These are phyloP conservation scores for Epirrita christyi DNA, from an alignment of 2,888 invertebrate genomes.

Conservation along the genomic window DNA sequence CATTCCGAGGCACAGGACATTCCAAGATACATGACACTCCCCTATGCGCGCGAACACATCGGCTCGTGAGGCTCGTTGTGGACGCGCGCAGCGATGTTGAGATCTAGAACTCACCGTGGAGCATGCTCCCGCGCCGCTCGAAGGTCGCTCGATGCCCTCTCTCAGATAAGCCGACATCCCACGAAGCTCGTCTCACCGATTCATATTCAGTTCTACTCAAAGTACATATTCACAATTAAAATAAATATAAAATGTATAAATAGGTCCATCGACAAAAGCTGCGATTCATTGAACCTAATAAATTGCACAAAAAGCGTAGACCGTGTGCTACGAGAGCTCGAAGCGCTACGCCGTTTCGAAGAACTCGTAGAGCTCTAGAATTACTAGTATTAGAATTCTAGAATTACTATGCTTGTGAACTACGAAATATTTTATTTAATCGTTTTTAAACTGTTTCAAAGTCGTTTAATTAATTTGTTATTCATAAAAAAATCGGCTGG, in stretches of 20 bases:
- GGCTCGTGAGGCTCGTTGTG: constrained; percentile 52
- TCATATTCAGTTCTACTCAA: constrained; percentile 68
- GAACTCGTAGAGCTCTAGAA: not conserved
- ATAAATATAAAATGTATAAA: constrained; percentile 14
- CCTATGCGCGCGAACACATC: constrained; percentile 78
- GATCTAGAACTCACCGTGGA: constrained; percentile 84
- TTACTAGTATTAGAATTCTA: not conserved
- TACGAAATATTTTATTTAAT: not conserved
- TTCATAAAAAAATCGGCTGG: not conserved
- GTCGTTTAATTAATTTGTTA: not conserved
- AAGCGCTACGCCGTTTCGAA: constrained; percentile 26
- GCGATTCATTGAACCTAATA: not conserved
- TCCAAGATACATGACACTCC: constrained; percentile 86
- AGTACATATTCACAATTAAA: constrained; percentile 34
- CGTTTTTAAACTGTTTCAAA: not conserved
- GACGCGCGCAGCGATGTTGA: constrained; percentile 83
- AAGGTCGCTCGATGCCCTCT: constrained; percentile 42
- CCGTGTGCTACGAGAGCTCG: constrained; percentile 22
- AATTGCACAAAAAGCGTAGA: constrained; percentile 17
- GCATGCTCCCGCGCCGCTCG: constrained; percentile 50
- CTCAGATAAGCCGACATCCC: constrained; percentile 29
- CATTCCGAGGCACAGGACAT: constrained; percentile 86
- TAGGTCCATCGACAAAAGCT: constrained; percentile 5
- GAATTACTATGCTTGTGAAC: no score
- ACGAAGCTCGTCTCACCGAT: constrained; percentile 39